These are phyloP conservation scores for Podarcis lilfordi DNA, from an alignment of 2,797 vertebrate genomes.

Conservation along the genomic window DNA sequence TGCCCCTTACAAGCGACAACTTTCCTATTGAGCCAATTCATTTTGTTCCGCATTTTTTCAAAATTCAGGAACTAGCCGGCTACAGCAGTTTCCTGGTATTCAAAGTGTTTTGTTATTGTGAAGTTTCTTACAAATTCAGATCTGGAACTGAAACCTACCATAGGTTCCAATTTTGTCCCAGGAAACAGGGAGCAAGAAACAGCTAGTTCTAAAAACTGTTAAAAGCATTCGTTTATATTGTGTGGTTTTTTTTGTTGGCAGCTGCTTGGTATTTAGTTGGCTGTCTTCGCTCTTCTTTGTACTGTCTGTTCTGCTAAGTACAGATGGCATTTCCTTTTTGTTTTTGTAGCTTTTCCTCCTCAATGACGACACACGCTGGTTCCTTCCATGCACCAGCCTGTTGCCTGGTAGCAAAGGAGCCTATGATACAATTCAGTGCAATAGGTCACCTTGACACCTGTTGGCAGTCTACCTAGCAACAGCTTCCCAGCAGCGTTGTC, in stretches of 20 bases:
- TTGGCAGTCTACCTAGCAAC: rapidly evolving
- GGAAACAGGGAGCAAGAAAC: neutral
- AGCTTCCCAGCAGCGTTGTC: rapidly evolving
- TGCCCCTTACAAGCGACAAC: too few species aligned
- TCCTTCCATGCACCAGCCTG: neutral
- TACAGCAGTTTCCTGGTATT: too few species aligned
- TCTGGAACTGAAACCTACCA: neutral
- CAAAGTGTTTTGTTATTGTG: too few species aligned
- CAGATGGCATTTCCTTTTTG: neutral
- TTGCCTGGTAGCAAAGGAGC: slow-evolving; percentile 44
- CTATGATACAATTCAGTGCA: neutral
- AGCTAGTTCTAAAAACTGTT: neutral
- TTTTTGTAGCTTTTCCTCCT: neutral
- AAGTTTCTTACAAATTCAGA: neutral
- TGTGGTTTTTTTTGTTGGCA: neutral
- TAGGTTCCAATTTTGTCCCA: neutral
- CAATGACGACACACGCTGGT: rapidly evolving
- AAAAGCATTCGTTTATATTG: neutral
- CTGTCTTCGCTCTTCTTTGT: rapidly evolving
- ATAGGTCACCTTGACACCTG: neutral
- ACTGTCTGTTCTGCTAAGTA: too few species aligned
- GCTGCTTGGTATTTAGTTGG: neutral
- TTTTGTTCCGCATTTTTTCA: too few species aligned
- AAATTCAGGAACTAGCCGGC: too few species aligned
- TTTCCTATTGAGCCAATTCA: too few species aligned